These are phyloP conservation scores for Chinchilla lanigera DNA, from an alignment of 2,113 vertebrate genomes.

Conservation along the genomic window DNA sequence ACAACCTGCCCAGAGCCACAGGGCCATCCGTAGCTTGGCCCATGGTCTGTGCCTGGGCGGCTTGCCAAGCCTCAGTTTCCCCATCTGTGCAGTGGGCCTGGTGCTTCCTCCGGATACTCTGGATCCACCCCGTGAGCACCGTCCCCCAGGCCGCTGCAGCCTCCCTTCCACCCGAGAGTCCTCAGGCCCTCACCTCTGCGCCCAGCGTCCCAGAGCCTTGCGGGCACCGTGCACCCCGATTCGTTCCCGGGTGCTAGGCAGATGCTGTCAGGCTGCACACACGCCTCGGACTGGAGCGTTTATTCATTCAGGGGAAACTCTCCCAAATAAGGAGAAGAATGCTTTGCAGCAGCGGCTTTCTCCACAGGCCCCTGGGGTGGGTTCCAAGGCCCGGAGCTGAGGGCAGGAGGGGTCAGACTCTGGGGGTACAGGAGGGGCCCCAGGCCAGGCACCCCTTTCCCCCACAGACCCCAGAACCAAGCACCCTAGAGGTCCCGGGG, in stretches of 20 bases:
- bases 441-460: not conserved
- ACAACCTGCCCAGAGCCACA: not conserved
- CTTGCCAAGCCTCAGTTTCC: not conserved
- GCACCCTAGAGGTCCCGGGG: not conserved
- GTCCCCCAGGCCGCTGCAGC: not conserved
- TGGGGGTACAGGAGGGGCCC: not conserved
- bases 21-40: not conserved
- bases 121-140: not conserved
- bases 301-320: conserved; percentile 40
- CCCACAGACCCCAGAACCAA: not conserved
- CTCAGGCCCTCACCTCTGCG: not conserved
- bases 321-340: conserved; percentile 53
- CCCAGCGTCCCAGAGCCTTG: not conserved
- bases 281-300: conserved; percentile 8
- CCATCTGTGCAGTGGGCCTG: not conserved
- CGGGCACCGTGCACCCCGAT: not conserved
- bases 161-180: not conserved
- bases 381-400: not conserved
- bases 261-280: not conserved
- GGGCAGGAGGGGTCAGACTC: not conserved
- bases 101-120: not conserved
- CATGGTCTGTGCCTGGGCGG: not conserved
- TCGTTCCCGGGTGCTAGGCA: not conserved
- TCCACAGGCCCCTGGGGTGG: not conserved
- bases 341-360: not conserved